phyloP scores from a whole-genome alignment of 1,140 invertebrate genomes.

The Apis laboriosa region DNA sequence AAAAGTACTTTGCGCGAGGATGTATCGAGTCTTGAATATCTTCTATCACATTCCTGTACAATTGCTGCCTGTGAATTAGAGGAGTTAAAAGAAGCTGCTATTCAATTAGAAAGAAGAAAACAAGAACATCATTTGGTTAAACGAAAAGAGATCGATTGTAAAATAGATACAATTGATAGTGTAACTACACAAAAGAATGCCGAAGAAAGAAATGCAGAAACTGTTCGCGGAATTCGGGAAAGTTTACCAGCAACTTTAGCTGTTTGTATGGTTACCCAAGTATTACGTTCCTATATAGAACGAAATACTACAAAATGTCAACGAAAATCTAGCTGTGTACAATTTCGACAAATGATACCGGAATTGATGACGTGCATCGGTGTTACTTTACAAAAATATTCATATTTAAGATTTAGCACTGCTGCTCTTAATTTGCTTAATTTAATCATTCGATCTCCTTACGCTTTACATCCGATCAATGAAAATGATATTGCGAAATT shows the following conservation, averaged over 20 bases:
- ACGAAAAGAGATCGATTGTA: slow-evolving; percentile 12
- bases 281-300: slow-evolving; percentile 72
- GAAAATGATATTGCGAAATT: slow-evolving; percentile 74
- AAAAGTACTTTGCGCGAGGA: slow-evolving; percentile 69
- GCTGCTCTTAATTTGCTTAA: slow-evolving; percentile 73
- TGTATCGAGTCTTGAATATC: slow-evolving; percentile 70
- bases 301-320: slow-evolving; percentile 45
- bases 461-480: slow-evolving; percentile 68
- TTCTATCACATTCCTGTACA: slow-evolving; percentile 72
- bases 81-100: slow-evolving; percentile 63
- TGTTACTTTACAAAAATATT: slow-evolving; percentile 74
- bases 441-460: slow-evolving; percentile 68
- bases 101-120: slow-evolving; percentile 35
- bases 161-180: not conserved
- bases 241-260: slow-evolving; percentile 74
- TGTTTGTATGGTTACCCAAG: slow-evolving; percentile 73
- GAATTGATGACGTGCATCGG: slow-evolving; percentile 74
- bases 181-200: slow-evolving; percentile 20
- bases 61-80: slow-evolving; percentile 72
- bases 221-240: slow-evolving; percentile 53
- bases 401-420: slow-evolving; percentile 73
- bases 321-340: slow-evolving; percentile 64
- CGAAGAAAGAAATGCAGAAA: slow-evolving; percentile 45
- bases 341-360: slow-evolving; percentile 73
- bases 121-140: slow-evolving; percentile 18